Percentiles rank a stretch among this genome's conserved stretches.
These are phyloP conservation scores for Cheilosia urbana DNA, from an alignment of 2,888 invertebrate genomes.

Conservation along the genomic window DNA sequence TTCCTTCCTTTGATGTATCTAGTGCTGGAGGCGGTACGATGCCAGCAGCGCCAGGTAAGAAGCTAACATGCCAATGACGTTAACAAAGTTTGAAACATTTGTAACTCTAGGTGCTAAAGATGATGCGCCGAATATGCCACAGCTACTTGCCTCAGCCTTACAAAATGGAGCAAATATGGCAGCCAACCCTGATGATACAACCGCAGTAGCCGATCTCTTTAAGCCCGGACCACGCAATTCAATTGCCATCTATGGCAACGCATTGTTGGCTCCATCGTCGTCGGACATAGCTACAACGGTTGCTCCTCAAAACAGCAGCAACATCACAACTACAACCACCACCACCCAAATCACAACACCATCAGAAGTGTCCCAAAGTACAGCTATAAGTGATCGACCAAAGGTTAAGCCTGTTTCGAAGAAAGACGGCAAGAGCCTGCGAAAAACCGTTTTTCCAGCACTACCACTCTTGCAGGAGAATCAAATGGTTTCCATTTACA, in stretches of 20 bases:
- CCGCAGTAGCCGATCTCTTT: constrained; percentile 64
- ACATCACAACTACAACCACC: constrained; percentile 75
- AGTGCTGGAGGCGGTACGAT: constrained; percentile 53
- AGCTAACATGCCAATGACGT: background rate
- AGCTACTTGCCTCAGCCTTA: constrained; percentile 64
- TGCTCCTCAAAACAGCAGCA: constrained; percentile 68
- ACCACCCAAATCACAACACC: constrained; percentile 82
- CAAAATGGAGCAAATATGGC: constrained; percentile 60
- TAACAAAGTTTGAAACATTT: background rate
- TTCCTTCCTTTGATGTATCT: constrained; percentile 64
- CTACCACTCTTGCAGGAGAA: constrained; percentile 81
- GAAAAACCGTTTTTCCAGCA: constrained; percentile 85
- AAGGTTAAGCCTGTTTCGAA: constrained; percentile 92
- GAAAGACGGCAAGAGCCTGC: constrained; percentile 90
- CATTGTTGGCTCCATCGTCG: constrained; percentile 56
- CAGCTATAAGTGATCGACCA: constrained; percentile 92
- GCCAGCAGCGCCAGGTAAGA: constrained; percentile 48
- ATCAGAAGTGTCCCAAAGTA: constrained; percentile 86
- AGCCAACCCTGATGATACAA: constrained; percentile 60
- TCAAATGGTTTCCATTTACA: constrained; percentile 84
- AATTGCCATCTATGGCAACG: constrained; percentile 57
- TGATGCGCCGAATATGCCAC: constrained; percentile 62
- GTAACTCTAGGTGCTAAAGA: constrained; percentile 46
- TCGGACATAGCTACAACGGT: constrained; percentile 59
- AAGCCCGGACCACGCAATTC: constrained; percentile 59